Base-by-base conservation (phyloP, 1,140 invertebrate genomes). In the Dendrolimus punctatus region DNA sequence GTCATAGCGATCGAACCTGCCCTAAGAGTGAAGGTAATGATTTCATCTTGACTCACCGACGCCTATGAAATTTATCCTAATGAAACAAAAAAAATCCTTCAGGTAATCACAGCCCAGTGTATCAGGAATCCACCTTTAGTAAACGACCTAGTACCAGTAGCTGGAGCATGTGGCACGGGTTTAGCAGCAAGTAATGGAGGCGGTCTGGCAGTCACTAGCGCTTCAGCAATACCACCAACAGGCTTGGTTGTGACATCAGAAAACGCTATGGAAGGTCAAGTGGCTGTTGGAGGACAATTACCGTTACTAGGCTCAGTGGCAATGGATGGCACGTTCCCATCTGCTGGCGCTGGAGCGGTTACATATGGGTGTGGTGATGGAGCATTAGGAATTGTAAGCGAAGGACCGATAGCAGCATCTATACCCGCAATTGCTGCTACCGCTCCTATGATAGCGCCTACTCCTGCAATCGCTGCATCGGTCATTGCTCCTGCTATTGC, bases 301-400 rank as follows among this genome's bases (percentile, higher is more conserved):
- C 71, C 71, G 8, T 70, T 71, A 51, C 42, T 71, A n/a, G 61
- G 63, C 50, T 60, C 68, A 42, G 68, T 73, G 23, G 57, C 64
- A 42, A 46, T 73, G 50, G 71, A 71, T 46, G 67, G 68, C 5
- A 45, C 52, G 4, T 40, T 68, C 10, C 58, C 58, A 2, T 60
- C 71, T 4, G 46, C 45, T 23, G 71, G 68, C 10, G 49, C 59
- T 1, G 68, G 61, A 5, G 57, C 48, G 4, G 54, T 60, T 6
- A 36, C 58, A 3, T 65, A 62, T 44, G 57, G 1, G 1, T 23
- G 23, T 23, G 23, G 23, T 23, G 23, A 23, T 23, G 23, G 23
- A 23, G 23, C 23, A 23, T 23, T 23, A 23, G 23, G 23, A 2
- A 23, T 23, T 23, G 23, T 23, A 2, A 23, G 23, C 3, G 23